A percentile compares a stretch with the other conserved stretches of the same genome.
These are phyloP conservation scores for Rhagologus leucostigma DNA, from an alignment of 2,113 vertebrate species.

Conservation along the genomic window DNA sequence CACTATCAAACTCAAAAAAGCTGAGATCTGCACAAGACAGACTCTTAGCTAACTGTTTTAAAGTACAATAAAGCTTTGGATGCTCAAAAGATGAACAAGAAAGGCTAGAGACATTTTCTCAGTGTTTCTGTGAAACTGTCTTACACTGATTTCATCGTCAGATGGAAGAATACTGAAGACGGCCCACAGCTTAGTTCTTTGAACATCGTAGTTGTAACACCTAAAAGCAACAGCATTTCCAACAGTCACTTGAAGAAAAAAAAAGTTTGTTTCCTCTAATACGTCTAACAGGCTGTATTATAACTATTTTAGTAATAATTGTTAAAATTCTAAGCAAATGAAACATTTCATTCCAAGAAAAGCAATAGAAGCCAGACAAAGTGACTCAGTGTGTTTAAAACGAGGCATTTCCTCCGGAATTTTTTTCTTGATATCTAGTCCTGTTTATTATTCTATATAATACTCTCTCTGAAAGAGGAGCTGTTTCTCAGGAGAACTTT, in stretches of 20 bases:
- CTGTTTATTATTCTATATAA: constrained; percentile 42
- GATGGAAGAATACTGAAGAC: background rate
- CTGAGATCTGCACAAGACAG: background rate
- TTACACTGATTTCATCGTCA: background rate
- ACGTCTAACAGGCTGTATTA: background rate
- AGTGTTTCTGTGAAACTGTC: background rate
- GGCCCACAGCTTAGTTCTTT: background rate
- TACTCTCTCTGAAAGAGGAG: background rate
- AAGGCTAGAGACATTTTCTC: background rate
- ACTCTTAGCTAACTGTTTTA: background rate
- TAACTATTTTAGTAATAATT: background rate
- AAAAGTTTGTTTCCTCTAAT: background rate
- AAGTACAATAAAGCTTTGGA: background rate
- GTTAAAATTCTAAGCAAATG: constrained; percentile 10
- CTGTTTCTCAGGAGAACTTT: constrained; percentile 16
- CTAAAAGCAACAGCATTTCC: background rate
- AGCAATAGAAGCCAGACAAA: constrained; percentile 9
- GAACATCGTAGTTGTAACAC: background rate
- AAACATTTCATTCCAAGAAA: background rate
- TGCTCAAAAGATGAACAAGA: background rate
- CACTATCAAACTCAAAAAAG: background rate
- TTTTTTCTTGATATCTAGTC: constrained; percentile 28
- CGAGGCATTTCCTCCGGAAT: constrained; percentile 17
- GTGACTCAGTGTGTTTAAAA: background rate
- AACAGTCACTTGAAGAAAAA: background rate